phyloP scores from a whole-genome alignment of 64 coral and sea anemone species.

The Pachyseris speciosa region DNA sequence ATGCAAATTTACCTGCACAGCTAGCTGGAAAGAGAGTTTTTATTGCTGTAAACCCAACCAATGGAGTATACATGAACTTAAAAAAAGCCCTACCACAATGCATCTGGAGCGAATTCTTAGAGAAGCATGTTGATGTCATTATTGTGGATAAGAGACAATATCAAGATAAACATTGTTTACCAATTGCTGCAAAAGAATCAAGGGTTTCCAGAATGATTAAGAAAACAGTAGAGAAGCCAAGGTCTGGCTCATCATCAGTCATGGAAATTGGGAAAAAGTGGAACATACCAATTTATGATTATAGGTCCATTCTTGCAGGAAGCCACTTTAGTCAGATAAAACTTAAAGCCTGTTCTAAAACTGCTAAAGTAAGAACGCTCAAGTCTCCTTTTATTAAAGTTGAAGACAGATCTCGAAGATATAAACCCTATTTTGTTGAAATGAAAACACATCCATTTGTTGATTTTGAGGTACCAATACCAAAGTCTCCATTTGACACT shows the following conservation, averaged over 20 bases:
- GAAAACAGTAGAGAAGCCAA: background rate
- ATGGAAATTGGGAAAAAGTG: background rate
- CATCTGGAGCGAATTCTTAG: background rate
- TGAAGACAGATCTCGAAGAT: slow-evolving; percentile 19
- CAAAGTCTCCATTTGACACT: background rate
- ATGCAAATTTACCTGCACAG: background rate
- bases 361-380: background rate
- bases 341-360: background rate
- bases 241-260: background rate
- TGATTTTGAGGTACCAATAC: background rate
- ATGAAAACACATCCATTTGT: background rate
- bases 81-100: background rate
- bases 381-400: slow-evolving; percentile 29
- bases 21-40: background rate
- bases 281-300: background rate
- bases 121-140: background rate
- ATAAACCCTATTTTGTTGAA: slow-evolving; percentile 19
- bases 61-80: background rate
- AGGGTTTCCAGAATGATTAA: background rate
- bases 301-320: background rate
- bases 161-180: background rate
- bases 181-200: background rate
- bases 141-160: background rate
- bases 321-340: background rate
- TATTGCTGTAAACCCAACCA: background rate